Percentiles rank a stretch among this genome's conserved stretches.
phyloP scores from a whole-genome alignment of 2,113 vertebrate species.

The Pantherophis guttatus region DNA sequence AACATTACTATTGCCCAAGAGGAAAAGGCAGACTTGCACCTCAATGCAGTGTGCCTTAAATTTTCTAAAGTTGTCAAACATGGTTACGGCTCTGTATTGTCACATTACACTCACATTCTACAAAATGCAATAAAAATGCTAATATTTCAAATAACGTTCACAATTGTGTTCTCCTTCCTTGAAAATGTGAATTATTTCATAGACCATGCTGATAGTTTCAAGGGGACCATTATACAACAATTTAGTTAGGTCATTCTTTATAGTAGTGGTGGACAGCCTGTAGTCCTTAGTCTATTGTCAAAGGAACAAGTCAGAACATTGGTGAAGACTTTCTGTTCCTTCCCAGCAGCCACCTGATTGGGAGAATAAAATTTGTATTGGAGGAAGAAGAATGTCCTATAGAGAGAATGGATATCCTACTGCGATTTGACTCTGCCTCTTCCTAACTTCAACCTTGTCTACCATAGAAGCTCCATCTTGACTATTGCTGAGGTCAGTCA shows the following conservation, averaged over 20 bases:
- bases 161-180: neutral
- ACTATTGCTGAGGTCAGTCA: neutral
- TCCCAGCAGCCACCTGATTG: neutral
- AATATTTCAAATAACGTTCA: neutral
- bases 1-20: neutral
- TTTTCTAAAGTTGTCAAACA: neutral
- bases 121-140: neutral
- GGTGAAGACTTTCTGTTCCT: neutral
- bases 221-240: neutral
- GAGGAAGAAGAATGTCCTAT: neutral
- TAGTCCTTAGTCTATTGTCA: neutral
- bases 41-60: neutral
- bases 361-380: neutral
- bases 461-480: neutral
- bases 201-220: neutral
- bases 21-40: no score
- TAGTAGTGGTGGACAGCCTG: neutral
- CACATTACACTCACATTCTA: neutral
- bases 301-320: neutral
- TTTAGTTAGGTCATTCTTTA: neutral
- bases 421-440: neutral
- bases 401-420: neutral
- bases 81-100: no score
- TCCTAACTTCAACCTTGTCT: neutral
- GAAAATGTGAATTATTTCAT: neutral